Evolutionary conservation across 1,140 invertebrate species (phyloP).

Genomic region (Drosophila burlai): DNA sequence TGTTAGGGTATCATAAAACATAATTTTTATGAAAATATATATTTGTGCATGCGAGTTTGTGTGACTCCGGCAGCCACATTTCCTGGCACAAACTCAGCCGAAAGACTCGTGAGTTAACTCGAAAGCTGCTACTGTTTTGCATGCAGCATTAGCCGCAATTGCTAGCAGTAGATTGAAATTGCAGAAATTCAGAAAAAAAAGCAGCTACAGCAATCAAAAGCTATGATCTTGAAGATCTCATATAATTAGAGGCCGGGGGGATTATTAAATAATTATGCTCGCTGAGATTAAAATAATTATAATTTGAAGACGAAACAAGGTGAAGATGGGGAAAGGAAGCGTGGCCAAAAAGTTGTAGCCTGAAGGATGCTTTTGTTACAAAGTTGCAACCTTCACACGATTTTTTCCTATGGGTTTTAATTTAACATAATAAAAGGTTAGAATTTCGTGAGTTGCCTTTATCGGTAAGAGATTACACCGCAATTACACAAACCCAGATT

Average conservation of each 20-base stretch:
- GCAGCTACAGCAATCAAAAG: conserved; percentile 20
- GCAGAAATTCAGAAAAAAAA: conserved; percentile 33
- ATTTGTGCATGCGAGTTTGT: conserved; percentile 51
- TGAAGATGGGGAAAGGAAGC: background rate
- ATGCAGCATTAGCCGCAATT: conserved; percentile 39
- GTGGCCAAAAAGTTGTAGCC: background rate
- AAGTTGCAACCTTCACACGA: conserved; percentile 5
- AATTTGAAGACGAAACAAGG: conserved; percentile 1
- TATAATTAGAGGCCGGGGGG: conserved; percentile 18
- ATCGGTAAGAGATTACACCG: conserved; percentile 1
- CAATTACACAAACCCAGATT: conserved; percentile 18
- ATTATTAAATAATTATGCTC: conserved; percentile 45
- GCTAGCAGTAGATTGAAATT: conserved; percentile 39
- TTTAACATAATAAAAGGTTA: conserved; percentile 13
- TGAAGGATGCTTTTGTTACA: background rate
- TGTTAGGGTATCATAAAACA: conserved; percentile 10
- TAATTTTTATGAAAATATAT: conserved; percentile 73
- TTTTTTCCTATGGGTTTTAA: background rate
- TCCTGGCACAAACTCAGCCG: conserved; percentile 30
- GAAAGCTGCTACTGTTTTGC: conserved; percentile 39
- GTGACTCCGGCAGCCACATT: conserved; percentile 30
- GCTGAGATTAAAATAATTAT: conserved; percentile 37
- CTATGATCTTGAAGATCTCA: conserved; percentile 29
- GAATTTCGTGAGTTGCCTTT: background rate
- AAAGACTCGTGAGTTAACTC: conserved; percentile 54